Evolutionary conservation across 2,888 invertebrate genomes (phyloP).

Genomic region (Pomacea canaliculata): DNA sequence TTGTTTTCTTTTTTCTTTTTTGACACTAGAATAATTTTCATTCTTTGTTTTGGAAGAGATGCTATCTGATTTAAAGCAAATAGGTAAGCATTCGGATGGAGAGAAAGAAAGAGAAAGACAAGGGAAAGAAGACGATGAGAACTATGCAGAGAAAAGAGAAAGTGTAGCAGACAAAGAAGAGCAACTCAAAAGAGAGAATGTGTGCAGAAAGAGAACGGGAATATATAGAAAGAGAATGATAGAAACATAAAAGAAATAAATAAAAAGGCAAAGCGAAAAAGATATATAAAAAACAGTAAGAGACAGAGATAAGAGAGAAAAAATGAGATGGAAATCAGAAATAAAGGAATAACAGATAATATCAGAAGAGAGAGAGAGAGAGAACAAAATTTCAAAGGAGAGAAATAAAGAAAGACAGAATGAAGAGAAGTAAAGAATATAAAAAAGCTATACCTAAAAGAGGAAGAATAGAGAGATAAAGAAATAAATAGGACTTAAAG

Average conservation of each 20-base stretch:
- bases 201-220: neutral
- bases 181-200: neutral
- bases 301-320: neutral
- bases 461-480: neutral
- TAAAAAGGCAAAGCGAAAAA: neutral
- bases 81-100: neutral
- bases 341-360: no score
- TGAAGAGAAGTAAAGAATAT: no score
- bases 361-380: neutral
- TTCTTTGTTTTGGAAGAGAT: no score
- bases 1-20: no score
- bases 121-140: neutral
- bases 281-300: neutral
- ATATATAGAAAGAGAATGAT: neutral
- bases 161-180: neutral
- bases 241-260: neutral
- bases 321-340: no score
- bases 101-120: neutral
- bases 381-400: no score
- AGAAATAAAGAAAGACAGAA: no score
- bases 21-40: no score
- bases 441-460: no score
- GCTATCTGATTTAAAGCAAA: no score
- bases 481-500: neutral
- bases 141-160: neutral